Evolutionary conservation across 2,797 vertebrate species (phyloP).

Genomic region (Melanotaenia boesemani): DNA sequence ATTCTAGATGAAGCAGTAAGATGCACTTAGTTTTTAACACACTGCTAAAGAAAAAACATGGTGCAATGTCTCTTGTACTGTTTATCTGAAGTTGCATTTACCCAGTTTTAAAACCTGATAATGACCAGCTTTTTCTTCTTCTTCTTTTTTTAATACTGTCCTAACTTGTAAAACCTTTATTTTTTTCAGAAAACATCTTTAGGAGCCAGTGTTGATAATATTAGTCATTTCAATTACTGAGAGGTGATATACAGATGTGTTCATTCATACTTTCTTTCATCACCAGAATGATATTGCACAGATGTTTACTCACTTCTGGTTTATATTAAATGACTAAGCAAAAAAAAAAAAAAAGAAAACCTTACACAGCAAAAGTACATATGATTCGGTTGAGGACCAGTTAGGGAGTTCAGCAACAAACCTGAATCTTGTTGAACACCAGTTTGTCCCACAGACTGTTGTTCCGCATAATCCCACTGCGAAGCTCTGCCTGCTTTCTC

Average conservation of each 20-base stretch:
- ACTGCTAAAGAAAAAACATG: neutral
- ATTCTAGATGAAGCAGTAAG: neutral
- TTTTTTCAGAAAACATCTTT: neutral
- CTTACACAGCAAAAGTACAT: neutral
- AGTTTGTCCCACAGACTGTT: slow-evolving; percentile 87
- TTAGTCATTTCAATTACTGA: too few species aligned
- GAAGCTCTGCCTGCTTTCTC: slow-evolving; percentile 85
- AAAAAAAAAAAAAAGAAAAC: neutral
- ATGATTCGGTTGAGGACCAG: neutral
- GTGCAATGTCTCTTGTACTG: neutral
- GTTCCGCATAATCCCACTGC: slow-evolving; percentile 83
- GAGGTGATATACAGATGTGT: too few species aligned
- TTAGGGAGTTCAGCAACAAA: slow-evolving; percentile 44
- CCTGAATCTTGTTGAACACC: slow-evolving; percentile 86
- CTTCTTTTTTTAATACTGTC: too few species aligned
- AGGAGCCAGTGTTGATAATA: neutral
- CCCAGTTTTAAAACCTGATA: neutral
- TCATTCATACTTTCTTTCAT: neutral
- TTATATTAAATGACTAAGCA: neutral
- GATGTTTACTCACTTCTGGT: neutral
- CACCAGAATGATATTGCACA: neutral
- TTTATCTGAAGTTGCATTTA: neutral
- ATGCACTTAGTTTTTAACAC: too few species aligned
- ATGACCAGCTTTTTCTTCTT: too few species aligned
- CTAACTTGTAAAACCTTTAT: too few species aligned